Base-by-base conservation (phyloP, 1,140 invertebrate genomes). In the Lordiphosa mommai region DNA sequence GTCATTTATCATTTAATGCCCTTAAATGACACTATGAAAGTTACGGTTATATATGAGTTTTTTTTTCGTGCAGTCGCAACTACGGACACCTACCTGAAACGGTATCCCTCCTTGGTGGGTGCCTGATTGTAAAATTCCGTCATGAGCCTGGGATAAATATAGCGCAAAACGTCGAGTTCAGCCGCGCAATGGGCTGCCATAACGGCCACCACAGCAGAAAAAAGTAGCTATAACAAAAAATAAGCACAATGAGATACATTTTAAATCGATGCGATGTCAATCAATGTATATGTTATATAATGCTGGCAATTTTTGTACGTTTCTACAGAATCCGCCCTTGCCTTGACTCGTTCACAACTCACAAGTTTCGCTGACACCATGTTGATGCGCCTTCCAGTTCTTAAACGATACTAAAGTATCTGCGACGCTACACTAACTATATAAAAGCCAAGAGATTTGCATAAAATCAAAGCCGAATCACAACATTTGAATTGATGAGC, bases 281-380 rank as follows among this genome's bases (percentile, higher is more conserved):
- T 23, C 27, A 34, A 17, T 60, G 56, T 38, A 20, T 10, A 49
- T 46, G 49, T 34, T 55, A 44, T 30, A 43, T 72, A 74, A 68
- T 37, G 58, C 38, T 46, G 6, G 4, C 17, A 13, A 48, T 20
- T 33, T 9, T 12, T 10, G 13, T 14, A 13, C 30, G 0, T 20
- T 13, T 29, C 4, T 14, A 46, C 37, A 17, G 27, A 37, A 41
- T 36, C 29, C 43, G 47, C 30, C 53, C 33, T 12, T 30, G 40
- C 27, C 49, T 36, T 29, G 10, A 16, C 16, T 40, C 12, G 13
- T 46, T 34, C 47, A 12, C n/a, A 43, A 66, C 86, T 82, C 47
- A 88, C 86, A 80, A 88, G 69, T 67, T 88, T 87, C 17, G 80
- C 67, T 43, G 86, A 72, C 47, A 67, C 66, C 86, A 88, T 88